Percentiles rank a stretch among this genome's conserved stretches.
These are phyloP conservation scores for Biston stratarius DNA, from an alignment of 2,888 invertebrate species.

Conservation along the genomic window DNA sequence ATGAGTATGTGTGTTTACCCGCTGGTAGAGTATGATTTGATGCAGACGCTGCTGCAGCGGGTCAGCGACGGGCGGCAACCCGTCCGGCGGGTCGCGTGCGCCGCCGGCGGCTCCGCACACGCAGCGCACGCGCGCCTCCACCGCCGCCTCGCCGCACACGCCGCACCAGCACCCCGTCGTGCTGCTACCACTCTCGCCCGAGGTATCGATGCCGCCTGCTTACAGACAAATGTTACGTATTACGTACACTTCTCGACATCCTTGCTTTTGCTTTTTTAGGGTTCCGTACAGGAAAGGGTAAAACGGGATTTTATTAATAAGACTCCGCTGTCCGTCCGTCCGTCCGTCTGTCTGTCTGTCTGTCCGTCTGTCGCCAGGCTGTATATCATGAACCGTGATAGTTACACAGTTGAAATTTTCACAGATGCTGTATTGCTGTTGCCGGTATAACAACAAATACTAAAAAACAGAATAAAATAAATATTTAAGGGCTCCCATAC, in stretches of 20 bases:
- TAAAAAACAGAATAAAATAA: no score
- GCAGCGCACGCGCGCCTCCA: slow-evolving; percentile 51
- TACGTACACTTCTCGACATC: not conserved
- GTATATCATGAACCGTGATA: no score
- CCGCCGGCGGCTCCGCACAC: slow-evolving; percentile 51
- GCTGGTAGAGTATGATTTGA: slow-evolving; percentile 93
- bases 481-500: no score
- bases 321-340: no score
- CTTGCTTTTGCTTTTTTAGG: no score
- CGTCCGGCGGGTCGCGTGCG: slow-evolving; percentile 88
- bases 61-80: slow-evolving; percentile 90
- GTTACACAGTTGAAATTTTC: no score
- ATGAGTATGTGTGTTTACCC: slow-evolving; percentile 77
- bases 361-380: no score
- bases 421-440: no score
- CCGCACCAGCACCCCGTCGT: slow-evolving; percentile 53
- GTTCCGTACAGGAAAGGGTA: no score
- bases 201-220: slow-evolving; percentile 62
- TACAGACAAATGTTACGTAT: not conserved
- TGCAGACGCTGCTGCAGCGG: slow-evolving; percentile 92
- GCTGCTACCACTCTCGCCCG: slow-evolving; percentile 56
- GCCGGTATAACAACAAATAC: no score
- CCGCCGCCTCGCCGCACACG: slow-evolving; percentile 52
- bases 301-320: no score
- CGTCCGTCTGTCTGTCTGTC: no score